Evolutionary conservation across 2,888 invertebrate species (phyloP), one percentile per base, ranked within the genome.

Genomic region (Dendrolimus houi): DNA sequence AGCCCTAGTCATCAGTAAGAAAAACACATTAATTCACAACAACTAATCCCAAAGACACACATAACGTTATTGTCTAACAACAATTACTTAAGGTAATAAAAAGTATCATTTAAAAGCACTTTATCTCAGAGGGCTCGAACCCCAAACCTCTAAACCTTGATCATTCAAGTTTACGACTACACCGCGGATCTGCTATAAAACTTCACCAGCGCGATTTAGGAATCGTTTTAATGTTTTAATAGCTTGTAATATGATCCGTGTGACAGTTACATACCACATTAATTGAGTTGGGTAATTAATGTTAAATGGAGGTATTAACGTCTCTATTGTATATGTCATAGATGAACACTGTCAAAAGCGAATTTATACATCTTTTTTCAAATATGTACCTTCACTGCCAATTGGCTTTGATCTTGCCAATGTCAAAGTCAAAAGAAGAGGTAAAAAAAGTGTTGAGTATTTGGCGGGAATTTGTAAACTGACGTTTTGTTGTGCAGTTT

Each of bases 211-310:
- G 12, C 57, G 62, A 64, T 64, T 63, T 65, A 62, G 62, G 60
- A 60, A 59, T 56, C 59, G 62, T 64, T 62, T 29, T 14, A 56
- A 59, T 54, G 57, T 58, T 60, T 70, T 73, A 66, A 73, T 65
- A 64, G 62, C 58, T 41, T 55, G 63, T 68, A 63, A 64, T 66
- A 64, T 66, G 65, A 69, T 61, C 62, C 63, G 69, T 68, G 67
- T 70, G 65, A 67, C 68, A 64, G 64, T 60, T 64, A 56, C 57
- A 56, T 55, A 59, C 52, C 47, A 57, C 61, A 55, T 60, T 59
- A 61, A 60, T 56, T 47, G 47, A 47, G 47, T 47, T 12, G 47
- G 47, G 9, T 9, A 47, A 47, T 47, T 47, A 47, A 47, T 29
- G 29, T 29, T 29, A 29, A 29, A 29, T 59, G 66, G 60, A 7